Evolutionary conservation across 2,888 invertebrate genomes (phyloP).

Genomic region (Cistogaster globosa): DNA sequence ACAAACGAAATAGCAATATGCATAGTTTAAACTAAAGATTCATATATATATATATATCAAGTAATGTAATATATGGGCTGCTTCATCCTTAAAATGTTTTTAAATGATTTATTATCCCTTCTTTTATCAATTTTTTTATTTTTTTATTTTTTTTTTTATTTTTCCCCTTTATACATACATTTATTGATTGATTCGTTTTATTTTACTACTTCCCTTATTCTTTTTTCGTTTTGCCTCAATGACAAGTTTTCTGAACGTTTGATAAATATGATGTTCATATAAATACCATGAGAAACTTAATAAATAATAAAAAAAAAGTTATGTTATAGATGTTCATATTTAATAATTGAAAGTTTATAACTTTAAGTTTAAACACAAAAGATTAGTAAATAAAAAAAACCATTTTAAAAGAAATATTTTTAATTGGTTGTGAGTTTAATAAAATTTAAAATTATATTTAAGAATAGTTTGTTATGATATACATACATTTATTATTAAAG

Average conservation of each 20-base stretch:
- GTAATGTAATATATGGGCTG: no score
- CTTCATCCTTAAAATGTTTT: no score
- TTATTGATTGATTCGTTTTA: background rate
- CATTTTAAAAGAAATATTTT: background rate
- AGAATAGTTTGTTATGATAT: no score
- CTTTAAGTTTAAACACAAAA: slow-evolving; percentile 23
- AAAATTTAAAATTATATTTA: background rate
- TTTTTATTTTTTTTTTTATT: background rate
- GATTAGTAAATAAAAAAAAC: slow-evolving; percentile 16
- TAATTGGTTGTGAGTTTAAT: background rate
- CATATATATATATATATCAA: no score
- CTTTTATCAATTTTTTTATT: no score
- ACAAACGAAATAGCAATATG: slow-evolving; percentile 59
- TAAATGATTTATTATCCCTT: no score
- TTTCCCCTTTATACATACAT: background rate
- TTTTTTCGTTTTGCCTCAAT: background rate
- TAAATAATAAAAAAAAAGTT: slow-evolving; percentile 1
- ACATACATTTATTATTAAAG: no score
- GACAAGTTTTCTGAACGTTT: slow-evolving; percentile 40
- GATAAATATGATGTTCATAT: slow-evolving; percentile 10
- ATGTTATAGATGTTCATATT: slow-evolving; percentile 4
- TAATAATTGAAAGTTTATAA: slow-evolving; percentile 26
- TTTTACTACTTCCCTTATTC: background rate
- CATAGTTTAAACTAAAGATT: no score
- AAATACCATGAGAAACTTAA: slow-evolving; percentile 12